Evolutionary conservation across 1,140 invertebrate species (phyloP).

Genomic region (Pomacea maculata): DNA sequence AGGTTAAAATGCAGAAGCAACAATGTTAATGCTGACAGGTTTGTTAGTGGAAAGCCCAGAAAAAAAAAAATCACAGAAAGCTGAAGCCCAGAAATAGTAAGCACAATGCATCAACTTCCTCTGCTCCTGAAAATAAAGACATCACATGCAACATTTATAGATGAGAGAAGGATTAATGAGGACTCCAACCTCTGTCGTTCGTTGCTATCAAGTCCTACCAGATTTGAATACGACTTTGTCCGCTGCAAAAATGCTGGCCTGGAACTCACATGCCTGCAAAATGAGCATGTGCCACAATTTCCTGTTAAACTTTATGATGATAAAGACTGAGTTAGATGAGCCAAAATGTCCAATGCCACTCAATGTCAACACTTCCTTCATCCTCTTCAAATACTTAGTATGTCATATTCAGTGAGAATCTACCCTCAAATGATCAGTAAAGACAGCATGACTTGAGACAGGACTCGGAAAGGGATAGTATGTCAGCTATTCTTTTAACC

Average conservation of each 20-base stretch:
- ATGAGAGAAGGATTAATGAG: not conserved
- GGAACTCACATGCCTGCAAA: constrained; percentile 56
- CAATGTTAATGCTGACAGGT: not conserved
- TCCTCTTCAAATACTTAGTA: too few relatives aligned
- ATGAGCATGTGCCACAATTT: not conserved
- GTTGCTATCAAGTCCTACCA: constrained; percentile 45
- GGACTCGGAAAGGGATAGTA: too few relatives aligned
- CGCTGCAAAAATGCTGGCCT: constrained; percentile 44
- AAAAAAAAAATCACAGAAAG: too few relatives aligned
- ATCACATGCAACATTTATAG: constrained; percentile 14
- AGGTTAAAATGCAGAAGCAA: constrained; percentile 7
- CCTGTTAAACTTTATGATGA: not conserved
- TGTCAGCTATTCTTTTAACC: too few relatives aligned
- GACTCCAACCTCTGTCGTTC: constrained; percentile 36
- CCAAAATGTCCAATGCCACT: too few relatives aligned
- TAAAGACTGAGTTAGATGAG: too few relatives aligned
- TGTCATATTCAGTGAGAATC: too few relatives aligned
- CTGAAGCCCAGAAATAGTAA: not conserved
- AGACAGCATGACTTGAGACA: too few relatives aligned
- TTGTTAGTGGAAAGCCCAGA: too few relatives aligned
- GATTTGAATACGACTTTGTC: constrained; percentile 54
- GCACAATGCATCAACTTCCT: too few relatives aligned
- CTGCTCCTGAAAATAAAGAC: constrained; percentile 18
- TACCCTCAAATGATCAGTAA: too few relatives aligned
- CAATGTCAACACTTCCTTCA: too few relatives aligned